Percentiles rank a stretch among this genome's conserved stretches.
Evolutionary conservation across 2,797 vertebrate genomes (phyloP).

Genomic region (Anabacerthia variegaticeps): DNA sequence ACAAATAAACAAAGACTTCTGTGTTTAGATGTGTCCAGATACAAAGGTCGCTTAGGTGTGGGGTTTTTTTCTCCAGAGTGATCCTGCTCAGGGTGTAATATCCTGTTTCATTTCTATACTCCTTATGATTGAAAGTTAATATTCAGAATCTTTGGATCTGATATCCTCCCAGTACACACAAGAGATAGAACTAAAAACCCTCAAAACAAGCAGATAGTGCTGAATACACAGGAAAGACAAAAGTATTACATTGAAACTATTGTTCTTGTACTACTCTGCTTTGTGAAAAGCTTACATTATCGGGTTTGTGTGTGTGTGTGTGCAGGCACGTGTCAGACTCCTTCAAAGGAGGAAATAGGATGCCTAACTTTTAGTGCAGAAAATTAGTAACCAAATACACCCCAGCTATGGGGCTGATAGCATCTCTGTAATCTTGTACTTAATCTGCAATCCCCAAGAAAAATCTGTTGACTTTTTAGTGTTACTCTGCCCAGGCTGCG

Average conservation of each 20-base stretch:
- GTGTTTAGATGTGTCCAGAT: not conserved
- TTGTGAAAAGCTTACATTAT: not conserved
- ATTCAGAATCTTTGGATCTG: not conserved
- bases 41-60: not conserved
- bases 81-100: conserved; percentile 21
- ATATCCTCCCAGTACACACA: not conserved
- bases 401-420: not conserved
- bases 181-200: not conserved
- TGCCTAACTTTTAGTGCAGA: not conserved
- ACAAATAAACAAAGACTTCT: not conserved
- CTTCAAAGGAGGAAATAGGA: not conserved
- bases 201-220: not conserved
- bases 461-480: not conserved
- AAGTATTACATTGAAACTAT: not conserved
- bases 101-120: not conserved
- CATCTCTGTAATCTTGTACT: not conserved
- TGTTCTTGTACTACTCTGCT: not conserved
- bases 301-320: no score
- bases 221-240: not conserved
- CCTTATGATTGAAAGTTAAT: not conserved
- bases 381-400: not conserved
- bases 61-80: not conserved
- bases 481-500: not conserved
- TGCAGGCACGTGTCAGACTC: not conserved
- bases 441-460: not conserved